Percentiles rank a stretch among this genome's conserved stretches.
Evolutionary conservation across 2,113 vertebrate genomes (phyloP).

Genomic region (Oriolus oriolus): DNA sequence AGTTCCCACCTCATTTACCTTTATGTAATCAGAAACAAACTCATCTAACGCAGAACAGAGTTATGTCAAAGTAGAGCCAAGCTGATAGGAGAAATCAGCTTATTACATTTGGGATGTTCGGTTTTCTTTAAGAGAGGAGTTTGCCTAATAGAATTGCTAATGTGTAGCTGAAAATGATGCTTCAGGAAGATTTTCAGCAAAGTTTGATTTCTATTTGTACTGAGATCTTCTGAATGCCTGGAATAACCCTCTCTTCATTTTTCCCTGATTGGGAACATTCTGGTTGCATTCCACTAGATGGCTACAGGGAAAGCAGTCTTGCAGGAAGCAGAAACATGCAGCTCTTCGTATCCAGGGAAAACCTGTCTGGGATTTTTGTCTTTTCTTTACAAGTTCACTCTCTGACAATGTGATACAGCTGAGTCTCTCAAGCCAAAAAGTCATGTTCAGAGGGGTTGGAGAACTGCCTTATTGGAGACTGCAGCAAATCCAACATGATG

Average conservation of each 20-base stretch:
- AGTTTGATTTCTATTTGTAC: not conserved
- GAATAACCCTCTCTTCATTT: not conserved
- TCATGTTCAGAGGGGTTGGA: not conserved
- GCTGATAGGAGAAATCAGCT: not conserved
- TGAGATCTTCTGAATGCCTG: not conserved
- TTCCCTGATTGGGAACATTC: not conserved
- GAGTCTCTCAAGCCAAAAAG: not conserved
- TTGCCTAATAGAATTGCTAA: not conserved
- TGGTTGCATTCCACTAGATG: constrained; percentile 45
- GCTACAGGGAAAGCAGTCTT: constrained; percentile 6
- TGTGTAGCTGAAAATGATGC: not conserved
- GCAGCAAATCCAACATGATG: not conserved
- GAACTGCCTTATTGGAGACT: not conserved
- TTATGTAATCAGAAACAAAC: not conserved
- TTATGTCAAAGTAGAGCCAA: not conserved
- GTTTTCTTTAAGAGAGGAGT: not conserved
- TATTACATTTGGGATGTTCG: not conserved
- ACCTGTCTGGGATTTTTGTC: not conserved
- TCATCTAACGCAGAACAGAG: not conserved
- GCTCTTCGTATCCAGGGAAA: not conserved
- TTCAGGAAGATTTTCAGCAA: not conserved
- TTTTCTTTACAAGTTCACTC: not conserved
- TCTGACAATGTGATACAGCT: not conserved
- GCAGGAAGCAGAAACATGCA: not conserved
- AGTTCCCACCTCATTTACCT: not conserved